Percentiles rank a stretch among this genome's conserved stretches.
phyloP scores from a whole-genome alignment of 2,888 invertebrate genomes.

The Pseudococcus jackbeardsleyi region DNA sequence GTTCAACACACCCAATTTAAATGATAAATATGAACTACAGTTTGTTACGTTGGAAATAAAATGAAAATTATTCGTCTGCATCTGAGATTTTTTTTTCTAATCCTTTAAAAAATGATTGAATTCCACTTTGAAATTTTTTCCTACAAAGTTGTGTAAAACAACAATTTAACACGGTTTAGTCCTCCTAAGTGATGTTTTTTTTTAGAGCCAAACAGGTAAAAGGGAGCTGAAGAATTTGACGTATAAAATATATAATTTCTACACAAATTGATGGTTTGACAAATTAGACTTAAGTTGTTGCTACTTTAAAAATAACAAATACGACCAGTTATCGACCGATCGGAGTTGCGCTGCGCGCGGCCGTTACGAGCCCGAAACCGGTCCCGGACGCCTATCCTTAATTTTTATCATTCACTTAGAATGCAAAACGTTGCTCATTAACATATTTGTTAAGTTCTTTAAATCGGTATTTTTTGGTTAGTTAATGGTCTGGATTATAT shows the following conservation, averaged over 20 bases:
- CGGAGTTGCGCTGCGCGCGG: slow-evolving; percentile 62
- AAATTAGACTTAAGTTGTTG: slow-evolving; percentile 64
- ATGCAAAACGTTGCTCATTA: slow-evolving; percentile 63
- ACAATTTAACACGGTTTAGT: slow-evolving; percentile 57
- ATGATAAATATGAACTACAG: neutral
- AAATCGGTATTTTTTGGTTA: slow-evolving; percentile 63
- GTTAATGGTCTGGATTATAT: slow-evolving; percentile 64
- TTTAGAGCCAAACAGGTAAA: neutral
- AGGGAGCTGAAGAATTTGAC: slow-evolving; percentile 8
- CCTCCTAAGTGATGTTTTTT: slow-evolving; percentile 1
- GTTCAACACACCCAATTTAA: slow-evolving; percentile 8
- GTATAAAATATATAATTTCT: slow-evolving; percentile 62
- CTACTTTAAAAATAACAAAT: slow-evolving; percentile 65
- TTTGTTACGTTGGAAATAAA: neutral
- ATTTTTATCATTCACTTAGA: slow-evolving; percentile 65
- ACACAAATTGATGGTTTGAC: slow-evolving; percentile 65
- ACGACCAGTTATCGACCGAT: slow-evolving; percentile 65
- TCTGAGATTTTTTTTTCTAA: neutral
- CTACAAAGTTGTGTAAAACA: slow-evolving; percentile 64
- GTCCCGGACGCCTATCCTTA: slow-evolving; percentile 64
- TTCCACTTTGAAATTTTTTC: neutral
- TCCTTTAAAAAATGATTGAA: slow-evolving; percentile 25
- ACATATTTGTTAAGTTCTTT: slow-evolving; percentile 65
- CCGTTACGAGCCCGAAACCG: slow-evolving; percentile 62
- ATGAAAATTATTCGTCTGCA: neutral